Conservation (phyloP, 2,797 vertebrate genomes). For the Liasis olivaceus region DNA sequence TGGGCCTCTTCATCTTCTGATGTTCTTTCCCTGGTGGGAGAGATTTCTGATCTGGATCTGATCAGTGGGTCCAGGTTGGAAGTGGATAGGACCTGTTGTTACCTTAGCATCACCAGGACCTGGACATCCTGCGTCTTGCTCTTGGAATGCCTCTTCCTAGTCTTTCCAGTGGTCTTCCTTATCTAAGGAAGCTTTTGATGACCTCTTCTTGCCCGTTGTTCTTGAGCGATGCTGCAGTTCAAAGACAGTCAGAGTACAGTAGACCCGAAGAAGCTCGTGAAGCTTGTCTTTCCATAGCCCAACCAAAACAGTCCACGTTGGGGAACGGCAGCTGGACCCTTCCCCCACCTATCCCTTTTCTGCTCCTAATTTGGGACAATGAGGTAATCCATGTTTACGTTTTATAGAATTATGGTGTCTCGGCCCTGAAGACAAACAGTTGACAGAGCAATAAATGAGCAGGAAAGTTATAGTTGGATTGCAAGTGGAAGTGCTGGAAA, state of each 20-base stretch:
- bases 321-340: background rate
- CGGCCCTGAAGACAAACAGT: no score
- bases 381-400: background rate
- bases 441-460: background rate
- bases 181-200: no score
- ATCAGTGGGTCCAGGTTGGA: no score
- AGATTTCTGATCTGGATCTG: no score
- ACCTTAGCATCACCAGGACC: no score
- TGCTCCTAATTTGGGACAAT: background rate
- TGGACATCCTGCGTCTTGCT: background rate
- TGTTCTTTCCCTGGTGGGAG: no score
- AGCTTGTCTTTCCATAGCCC: background rate
- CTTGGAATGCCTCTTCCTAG: background rate
- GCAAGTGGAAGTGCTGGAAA: background rate
- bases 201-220: background rate
- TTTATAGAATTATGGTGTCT: background rate
- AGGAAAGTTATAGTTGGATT: background rate
- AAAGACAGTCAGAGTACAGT: no score
- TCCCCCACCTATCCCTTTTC: background rate
- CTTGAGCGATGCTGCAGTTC: background rate
- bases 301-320: background rate
- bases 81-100: no score
- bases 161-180: no score
- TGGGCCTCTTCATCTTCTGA: no score
- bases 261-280: background rate